Evolutionary conservation across 37 sponge, comb jelly and placozoan genomes (phyloP), one percentile per base, ranked within the genome.

Genomic region (Theonella swinhoei): DNA sequence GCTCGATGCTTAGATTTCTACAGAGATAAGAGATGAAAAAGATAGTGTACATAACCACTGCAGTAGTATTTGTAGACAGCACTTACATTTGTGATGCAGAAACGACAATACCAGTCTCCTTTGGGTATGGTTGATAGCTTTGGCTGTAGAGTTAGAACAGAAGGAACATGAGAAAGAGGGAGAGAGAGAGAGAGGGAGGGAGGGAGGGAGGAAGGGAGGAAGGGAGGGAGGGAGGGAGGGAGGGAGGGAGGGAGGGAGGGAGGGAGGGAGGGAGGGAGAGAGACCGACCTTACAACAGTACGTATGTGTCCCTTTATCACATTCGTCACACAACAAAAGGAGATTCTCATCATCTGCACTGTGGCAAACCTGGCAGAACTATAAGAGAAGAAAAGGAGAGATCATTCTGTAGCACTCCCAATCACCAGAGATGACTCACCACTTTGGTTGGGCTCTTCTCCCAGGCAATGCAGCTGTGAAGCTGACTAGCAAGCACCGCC

Each of bases 271-370:
- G 32, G 35, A 14, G 19, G 7, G 30, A 23, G 66, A 4, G 25
- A n/a, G 29, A 33, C 64, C 3, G 67, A 90, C 91, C 72, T 83
- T 89, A 78, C 98, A 97, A 89, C 98, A 97, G 95, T 97, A 97
- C 76, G 98, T 94, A 84, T 97, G 98, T 25, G 88, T 89, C 0
- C 97, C 97, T 17, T 81, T 75, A 73, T 97, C 97, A 83, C 97
- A 97, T 8, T 88, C 86, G 70, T 97, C 97, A 85, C 97, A 97
- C 28, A 97, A 81, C 70, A 97, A 66, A 61, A 97, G 84, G 20
- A 92, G 86, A 38, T 83, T 80, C 79, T 97, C 98, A 54, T 92
- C 80, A 40, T 95, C 95, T 14, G 90, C 98, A 54, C 84, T 76
- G 31, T 85, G 91, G 70, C 98, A 97, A 35, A 69, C 85, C 74